Percentiles rank a stretch among this genome's conserved stretches.
These are phyloP conservation scores for Latheticus oryzae DNA, from an alignment of 2,888 invertebrate genomes.

Conservation along the genomic window DNA sequence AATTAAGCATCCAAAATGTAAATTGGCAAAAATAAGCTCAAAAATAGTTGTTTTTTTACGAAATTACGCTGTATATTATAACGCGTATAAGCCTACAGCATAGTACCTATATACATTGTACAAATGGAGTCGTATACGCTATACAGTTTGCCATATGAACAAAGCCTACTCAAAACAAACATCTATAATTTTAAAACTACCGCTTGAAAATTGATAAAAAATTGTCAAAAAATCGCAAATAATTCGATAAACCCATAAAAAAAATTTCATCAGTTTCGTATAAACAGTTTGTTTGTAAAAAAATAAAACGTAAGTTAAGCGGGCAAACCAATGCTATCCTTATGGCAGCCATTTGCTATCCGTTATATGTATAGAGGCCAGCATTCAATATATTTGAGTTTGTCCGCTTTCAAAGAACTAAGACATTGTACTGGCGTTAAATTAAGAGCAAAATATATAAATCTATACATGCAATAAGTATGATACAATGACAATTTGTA, in stretches of 20 bases:
- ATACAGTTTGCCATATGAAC: slow-evolving; percentile 65
- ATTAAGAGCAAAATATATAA: slow-evolving; percentile 46
- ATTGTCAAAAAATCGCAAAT: slow-evolving; percentile 56
- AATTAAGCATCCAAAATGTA: not conserved
- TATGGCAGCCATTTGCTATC: slow-evolving; percentile 70
- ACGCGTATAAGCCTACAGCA: slow-evolving; percentile 58
- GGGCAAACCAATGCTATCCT: slow-evolving; percentile 65
- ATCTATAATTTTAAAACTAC: slow-evolving; percentile 34
- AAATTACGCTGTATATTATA: slow-evolving; percentile 51
- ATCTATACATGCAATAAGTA: slow-evolving; percentile 60
- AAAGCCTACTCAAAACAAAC: slow-evolving; percentile 59
- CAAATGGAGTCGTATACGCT: slow-evolving; percentile 67
- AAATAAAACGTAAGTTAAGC: slow-evolving; percentile 46
- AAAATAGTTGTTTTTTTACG: slow-evolving; percentile 51
- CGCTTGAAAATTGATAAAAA: slow-evolving; percentile 43
- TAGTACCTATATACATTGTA: slow-evolving; percentile 63
- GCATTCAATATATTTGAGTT: slow-evolving; percentile 61
- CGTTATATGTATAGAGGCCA: slow-evolving; percentile 64
- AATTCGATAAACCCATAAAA: slow-evolving; percentile 53
- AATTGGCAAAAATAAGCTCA: slow-evolving; percentile 44
- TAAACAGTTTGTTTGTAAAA: slow-evolving; percentile 48
- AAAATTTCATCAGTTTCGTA: slow-evolving; percentile 50
- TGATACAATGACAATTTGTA: slow-evolving; percentile 68
- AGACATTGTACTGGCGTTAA: slow-evolving; percentile 10
- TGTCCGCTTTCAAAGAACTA: slow-evolving; percentile 37